Percentiles rank a stretch among this genome's conserved stretches.
Evolutionary conservation across 1,140 invertebrate species (phyloP).

Genomic region (Batillaria attramentaria): DNA sequence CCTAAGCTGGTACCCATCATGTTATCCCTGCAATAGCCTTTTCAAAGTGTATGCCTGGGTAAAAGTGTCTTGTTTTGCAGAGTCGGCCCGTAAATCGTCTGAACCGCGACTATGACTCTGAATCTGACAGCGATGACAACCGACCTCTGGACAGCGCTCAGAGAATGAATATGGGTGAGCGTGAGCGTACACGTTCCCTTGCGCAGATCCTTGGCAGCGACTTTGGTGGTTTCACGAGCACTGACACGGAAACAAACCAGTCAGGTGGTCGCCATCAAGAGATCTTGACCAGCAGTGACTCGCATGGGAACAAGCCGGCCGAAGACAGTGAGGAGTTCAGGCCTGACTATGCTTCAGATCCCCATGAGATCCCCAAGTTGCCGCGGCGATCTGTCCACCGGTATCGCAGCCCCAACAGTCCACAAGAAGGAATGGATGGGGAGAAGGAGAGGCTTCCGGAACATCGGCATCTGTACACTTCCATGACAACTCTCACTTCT

Average conservation of each 20-base stretch:
- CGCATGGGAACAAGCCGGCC: neutral
- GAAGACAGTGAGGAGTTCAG: neutral
- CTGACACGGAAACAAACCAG: constrained; percentile 13
- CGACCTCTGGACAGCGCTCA: constrained; percentile 1
- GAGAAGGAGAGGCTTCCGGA: constrained; percentile 11
- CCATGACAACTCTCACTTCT: constrained; percentile 21
- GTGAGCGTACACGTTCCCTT: constrained; percentile 15
- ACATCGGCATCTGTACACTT: constrained; percentile 13
- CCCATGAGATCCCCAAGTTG: neutral
- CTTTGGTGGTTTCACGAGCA: constrained; percentile 25
- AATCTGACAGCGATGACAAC: constrained; percentile 4
- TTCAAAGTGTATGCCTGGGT: no score
- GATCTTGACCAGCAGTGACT: constrained; percentile 26
- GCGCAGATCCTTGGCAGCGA: constrained; percentile 23
- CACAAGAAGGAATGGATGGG: neutral
- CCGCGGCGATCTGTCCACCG: constrained; percentile 7
- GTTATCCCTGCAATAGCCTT: no score
- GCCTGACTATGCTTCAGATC: neutral
- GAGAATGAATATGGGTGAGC: neutral
- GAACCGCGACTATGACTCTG: constrained; percentile 8
- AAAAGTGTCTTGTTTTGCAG: constrained; percentile 1
- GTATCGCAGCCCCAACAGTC: constrained; percentile 15
- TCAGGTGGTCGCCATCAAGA: neutral
- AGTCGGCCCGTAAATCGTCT: constrained; percentile 16
- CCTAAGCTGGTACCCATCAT: no score